Percentiles rank a stretch among this genome's conserved stretches.
These are phyloP conservation scores for Ranitomeya variabilis DNA, from an alignment of 2,113 vertebrate genomes.

Conservation along the genomic window DNA sequence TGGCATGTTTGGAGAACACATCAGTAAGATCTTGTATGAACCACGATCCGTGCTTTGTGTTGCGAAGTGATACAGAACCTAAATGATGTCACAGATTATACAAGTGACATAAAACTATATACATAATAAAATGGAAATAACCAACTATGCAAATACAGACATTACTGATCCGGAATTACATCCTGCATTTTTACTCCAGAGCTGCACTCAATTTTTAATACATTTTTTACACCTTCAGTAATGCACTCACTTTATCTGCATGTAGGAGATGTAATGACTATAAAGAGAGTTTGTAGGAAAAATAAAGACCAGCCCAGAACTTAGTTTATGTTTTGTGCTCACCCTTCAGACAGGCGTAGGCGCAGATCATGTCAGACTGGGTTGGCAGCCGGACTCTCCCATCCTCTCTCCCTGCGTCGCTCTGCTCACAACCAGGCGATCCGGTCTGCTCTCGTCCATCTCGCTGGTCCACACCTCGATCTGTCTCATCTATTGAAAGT, in stretches of 20 bases:
- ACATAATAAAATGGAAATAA: neutral
- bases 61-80: slow-evolving; percentile 95
- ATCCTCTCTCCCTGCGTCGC: slow-evolving; percentile 81
- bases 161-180: neutral
- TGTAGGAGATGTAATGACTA: too few species aligned
- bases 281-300: too few species aligned
- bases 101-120: neutral
- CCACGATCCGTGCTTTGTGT: slow-evolving; percentile 96
- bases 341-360: slow-evolving; percentile 95
- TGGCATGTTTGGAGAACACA: slow-evolving; percentile 81
- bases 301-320: too few species aligned
- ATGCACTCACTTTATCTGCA: too few species aligned
- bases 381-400: slow-evolving; percentile 85
- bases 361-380: slow-evolving; percentile 94
- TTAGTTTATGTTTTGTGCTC: slow-evolving; percentile 42
- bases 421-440: slow-evolving; percentile 82
- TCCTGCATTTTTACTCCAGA: neutral
- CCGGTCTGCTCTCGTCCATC: slow-evolving; percentile 78
- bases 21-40: slow-evolving; percentile 88
- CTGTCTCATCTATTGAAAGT: slow-evolving; percentile 70
- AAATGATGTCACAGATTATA: slow-evolving; percentile 11
- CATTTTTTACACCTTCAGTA: too few species aligned
- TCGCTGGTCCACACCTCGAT: slow-evolving; percentile 89
- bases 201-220: too few species aligned
- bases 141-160: neutral